A percentile compares a stretch with the other conserved stretches of the same genome.
phyloP scores from a whole-genome alignment of 1,140 invertebrate species.

The Anthonomus grandis region DNA sequence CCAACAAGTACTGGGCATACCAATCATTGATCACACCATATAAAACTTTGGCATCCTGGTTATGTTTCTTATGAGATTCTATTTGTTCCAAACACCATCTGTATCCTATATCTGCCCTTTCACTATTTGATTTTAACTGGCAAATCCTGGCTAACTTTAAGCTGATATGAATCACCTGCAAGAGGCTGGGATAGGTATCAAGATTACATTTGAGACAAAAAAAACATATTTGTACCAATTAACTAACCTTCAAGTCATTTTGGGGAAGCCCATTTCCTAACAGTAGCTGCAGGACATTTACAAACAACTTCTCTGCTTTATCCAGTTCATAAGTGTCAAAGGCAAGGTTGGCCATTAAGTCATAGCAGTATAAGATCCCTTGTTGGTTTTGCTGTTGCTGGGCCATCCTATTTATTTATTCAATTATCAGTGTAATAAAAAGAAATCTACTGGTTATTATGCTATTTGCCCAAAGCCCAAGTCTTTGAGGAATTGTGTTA shows the following conservation, averaged over 20 bases:
- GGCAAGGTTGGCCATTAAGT: constrained; percentile 87
- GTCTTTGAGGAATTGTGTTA: no score
- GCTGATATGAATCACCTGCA: constrained; percentile 66
- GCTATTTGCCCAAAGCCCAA: no score
- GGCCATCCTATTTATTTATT: constrained; percentile 56
- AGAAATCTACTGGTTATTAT: no score
- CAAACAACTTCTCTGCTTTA: constrained; percentile 83
- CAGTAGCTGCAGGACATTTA: constrained; percentile 74
- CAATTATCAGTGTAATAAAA: neutral
- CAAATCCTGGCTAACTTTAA: constrained; percentile 71
- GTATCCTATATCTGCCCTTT: constrained; percentile 71
- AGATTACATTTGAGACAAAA: neutral
- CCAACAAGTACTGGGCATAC: constrained; percentile 75
- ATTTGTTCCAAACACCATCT: constrained; percentile 72
- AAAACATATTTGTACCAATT: neutral
- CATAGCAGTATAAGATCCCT: constrained; percentile 83
- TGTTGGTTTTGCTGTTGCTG: constrained; percentile 72
- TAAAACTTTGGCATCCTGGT: constrained; percentile 58
- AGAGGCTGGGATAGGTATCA: constrained; percentile 8
- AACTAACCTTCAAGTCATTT: constrained; percentile 70
- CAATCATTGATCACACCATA: constrained; percentile 73
- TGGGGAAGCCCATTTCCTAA: constrained; percentile 63
- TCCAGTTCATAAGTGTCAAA: constrained; percentile 69
- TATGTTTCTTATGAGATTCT: constrained; percentile 54
- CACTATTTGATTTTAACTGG: constrained; percentile 59